Evolutionary conservation across 2,888 invertebrate species (phyloP).

Genomic region (Latrodectus hesperus): DNA sequence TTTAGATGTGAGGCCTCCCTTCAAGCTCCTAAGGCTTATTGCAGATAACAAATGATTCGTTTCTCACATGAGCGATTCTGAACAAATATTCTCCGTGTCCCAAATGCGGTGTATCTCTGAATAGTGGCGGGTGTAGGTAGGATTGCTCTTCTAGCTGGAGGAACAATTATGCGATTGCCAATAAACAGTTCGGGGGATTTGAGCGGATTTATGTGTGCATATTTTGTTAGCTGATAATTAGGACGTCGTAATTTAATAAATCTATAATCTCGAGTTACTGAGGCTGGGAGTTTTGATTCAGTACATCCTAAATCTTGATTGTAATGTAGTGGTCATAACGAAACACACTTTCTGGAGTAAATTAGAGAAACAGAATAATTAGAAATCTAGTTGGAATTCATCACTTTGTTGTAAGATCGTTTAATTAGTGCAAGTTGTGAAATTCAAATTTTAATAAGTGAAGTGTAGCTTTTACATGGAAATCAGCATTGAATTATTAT

Average conservation of each 20-base stretch:
- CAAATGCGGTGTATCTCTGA: neutral
- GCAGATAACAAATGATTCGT: constrained; percentile 36
- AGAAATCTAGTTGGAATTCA: no score
- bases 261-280: neutral
- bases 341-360: neutral
- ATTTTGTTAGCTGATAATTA: constrained; percentile 24
- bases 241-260: constrained; percentile 30
- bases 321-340: neutral
- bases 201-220: constrained; percentile 8
- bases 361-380: neutral
- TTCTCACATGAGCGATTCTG: constrained; percentile 10
- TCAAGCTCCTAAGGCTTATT: constrained; percentile 21
- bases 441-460: no score
- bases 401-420: no score
- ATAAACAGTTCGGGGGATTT: constrained; percentile 24
- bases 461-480: no score
- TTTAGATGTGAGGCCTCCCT: neutral
- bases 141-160: neutral
- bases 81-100: constrained; percentile 25
- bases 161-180: constrained; percentile 27
- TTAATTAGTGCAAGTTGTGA: no score
- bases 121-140: no score
- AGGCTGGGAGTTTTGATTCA: constrained; percentile 26
- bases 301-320: constrained; percentile 11
- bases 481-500: no score